Evolutionary conservation across 2,797 vertebrate species (phyloP).

Genomic region (Dipus sagitta): DNA sequence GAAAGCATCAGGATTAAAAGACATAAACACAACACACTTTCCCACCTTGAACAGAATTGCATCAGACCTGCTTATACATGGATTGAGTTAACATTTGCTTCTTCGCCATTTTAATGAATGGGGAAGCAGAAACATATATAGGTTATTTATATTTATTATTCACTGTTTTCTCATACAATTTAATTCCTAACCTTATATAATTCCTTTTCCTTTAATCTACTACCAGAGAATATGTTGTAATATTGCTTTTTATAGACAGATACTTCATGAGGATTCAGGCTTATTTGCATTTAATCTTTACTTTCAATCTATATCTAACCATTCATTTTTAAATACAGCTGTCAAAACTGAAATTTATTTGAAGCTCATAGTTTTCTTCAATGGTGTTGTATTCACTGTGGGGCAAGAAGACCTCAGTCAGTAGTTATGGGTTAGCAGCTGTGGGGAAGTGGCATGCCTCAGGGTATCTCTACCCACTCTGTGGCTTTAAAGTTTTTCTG

Average conservation of each 20-base stretch:
- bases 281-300: neutral
- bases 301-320: neutral
- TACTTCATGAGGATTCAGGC: neutral
- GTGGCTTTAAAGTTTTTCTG: too few relatives aligned
- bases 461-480: too few relatives aligned
- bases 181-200: neutral
- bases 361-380: neutral
- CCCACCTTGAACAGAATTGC: neutral
- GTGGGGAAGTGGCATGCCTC: too few relatives aligned
- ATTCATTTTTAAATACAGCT: neutral
- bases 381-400: too few relatives aligned
- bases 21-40: neutral
- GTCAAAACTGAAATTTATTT: neutral
- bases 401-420: too few relatives aligned
- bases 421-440: too few relatives aligned
- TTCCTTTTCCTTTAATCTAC: neutral
- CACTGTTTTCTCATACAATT: neutral
- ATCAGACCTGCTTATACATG: neutral
- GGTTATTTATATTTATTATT: neutral
- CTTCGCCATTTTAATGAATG: neutral
- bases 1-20: neutral
- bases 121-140: neutral
- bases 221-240: neutral
- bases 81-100: neutral
- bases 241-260: neutral